Conservation (phyloP, 2,113 vertebrate species). For the Percina caprodes region DNA sequence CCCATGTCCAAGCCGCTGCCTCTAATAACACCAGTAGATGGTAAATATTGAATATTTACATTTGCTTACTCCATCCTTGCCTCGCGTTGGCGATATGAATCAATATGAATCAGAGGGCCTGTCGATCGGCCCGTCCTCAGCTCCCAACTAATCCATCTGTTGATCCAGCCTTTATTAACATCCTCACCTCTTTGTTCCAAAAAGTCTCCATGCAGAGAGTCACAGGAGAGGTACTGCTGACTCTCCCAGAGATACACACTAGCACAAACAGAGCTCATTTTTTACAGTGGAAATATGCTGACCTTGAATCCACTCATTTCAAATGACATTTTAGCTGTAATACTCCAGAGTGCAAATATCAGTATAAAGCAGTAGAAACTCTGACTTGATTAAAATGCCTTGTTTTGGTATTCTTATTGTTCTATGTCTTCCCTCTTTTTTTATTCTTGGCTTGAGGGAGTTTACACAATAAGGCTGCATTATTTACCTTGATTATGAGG, state of each 20-base stretch:
- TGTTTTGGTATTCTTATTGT: conserved; percentile 44
- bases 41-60: conserved; percentile 89
- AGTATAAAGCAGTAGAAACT: conserved; percentile 33
- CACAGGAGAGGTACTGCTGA: neutral
- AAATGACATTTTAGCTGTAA: conserved; percentile 64
- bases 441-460: conserved; percentile 57
- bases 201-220: conserved; percentile 50
- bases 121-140: conserved; percentile 53
- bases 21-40: conserved; percentile 83
- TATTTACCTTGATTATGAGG: conserved; percentile 77
- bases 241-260: neutral
- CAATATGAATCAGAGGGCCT: conserved; percentile 75
- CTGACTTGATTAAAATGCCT: conserved; percentile 60
- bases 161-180: conserved; percentile 80
- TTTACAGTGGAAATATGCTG: conserved; percentile 17
- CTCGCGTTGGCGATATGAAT: conserved; percentile 77
- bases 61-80: conserved; percentile 81
- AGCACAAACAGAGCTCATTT: conserved; percentile 4
- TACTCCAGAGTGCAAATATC: conserved; percentile 66
- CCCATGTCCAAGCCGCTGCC: conserved; percentile 72
- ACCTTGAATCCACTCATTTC: conserved; percentile 60
- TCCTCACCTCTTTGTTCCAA: conserved; percentile 65
- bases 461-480: conserved; percentile 68
- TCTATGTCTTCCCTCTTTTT: conserved; percentile 20
- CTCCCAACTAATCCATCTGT: conserved; percentile 73